Percentiles rank a stretch among this genome's conserved stretches.
Conservation (phyloP, 2,797 vertebrate species). For the Notolepis coatsorum region DNA sequence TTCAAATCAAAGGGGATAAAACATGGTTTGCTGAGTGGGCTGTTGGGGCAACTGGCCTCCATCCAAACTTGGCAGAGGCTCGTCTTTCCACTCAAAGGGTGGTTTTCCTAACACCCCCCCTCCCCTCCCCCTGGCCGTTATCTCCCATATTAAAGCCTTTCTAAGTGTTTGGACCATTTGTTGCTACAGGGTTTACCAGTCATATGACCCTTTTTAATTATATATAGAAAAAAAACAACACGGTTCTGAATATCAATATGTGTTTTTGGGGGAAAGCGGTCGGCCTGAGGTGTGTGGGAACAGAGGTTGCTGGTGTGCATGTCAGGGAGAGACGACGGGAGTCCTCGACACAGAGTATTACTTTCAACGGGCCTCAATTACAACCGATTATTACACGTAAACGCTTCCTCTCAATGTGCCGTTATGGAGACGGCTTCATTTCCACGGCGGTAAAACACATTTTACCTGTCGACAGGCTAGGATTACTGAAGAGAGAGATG, state of each 20-base stretch:
- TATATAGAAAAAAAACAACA: no score
- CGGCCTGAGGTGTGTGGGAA: slow-evolving; percentile 54
- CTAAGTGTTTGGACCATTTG: slow-evolving; percentile 39
- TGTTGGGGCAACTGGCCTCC: slow-evolving; percentile 29
- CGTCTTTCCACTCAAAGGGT: slow-evolving; percentile 39
- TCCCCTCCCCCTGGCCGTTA: slow-evolving; percentile 22
- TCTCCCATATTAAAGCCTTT: slow-evolving; percentile 33
- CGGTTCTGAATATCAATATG: slow-evolving; percentile 21
- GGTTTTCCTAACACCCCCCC: slow-evolving; percentile 38
- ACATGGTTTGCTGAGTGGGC: slow-evolving; percentile 43
- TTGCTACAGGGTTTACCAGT: slow-evolving; percentile 49
- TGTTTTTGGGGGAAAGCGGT: slow-evolving; percentile 28
- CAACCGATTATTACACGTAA: slow-evolving; percentile 68
- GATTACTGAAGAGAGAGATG: slow-evolving; percentile 60
- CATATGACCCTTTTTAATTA: slow-evolving; percentile 54
- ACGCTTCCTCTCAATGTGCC: slow-evolving; percentile 67
- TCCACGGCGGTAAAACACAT: slow-evolving; percentile 55
- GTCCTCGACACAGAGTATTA: slow-evolving; percentile 52
- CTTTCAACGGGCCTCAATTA: slow-evolving; percentile 75
- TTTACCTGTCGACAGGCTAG: slow-evolving; percentile 60
- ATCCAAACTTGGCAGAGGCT: slow-evolving; percentile 36
- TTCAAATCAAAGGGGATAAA: slow-evolving; percentile 50
- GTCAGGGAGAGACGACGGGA: slow-evolving; percentile 62
- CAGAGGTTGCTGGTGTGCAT: slow-evolving; percentile 65
- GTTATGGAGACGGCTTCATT: slow-evolving; percentile 62